A percentile compares a stretch with the other conserved stretches of the same genome.
phyloP scores from a whole-genome alignment of 2,113 vertebrate species.

The Genyomyrus donnyi region DNA sequence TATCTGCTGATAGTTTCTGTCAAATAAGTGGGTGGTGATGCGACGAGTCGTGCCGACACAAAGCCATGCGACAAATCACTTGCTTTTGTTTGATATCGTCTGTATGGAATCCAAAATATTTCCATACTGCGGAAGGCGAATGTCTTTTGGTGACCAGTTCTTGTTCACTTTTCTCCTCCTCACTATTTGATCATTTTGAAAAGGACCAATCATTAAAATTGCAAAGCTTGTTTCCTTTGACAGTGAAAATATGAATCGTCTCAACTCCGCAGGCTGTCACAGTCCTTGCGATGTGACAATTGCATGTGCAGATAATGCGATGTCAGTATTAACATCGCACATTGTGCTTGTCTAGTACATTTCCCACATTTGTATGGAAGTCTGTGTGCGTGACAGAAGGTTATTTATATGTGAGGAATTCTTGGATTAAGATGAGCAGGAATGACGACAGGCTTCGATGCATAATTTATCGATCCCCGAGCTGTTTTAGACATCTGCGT shows the following conservation, averaged over 20 bases:
- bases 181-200: not conserved
- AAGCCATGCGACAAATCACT: not conserved
- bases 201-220: not conserved
- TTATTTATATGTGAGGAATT: conserved; percentile 7
- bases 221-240: not conserved
- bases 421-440: not conserved
- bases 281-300: not conserved
- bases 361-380: not conserved
- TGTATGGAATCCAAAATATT: not conserved
- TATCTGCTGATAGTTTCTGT: not conserved
- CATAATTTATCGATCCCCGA: not conserved
- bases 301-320: not conserved
- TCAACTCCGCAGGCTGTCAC: not conserved
- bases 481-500: not conserved
- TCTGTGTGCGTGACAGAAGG: not conserved
- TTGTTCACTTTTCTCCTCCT: not conserved
- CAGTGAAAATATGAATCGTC: not conserved
- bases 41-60: not conserved
- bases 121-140: not conserved
- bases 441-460: not conserved
- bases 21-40: not conserved
- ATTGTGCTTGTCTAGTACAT: not conserved
- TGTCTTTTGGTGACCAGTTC: not conserved
- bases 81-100: not conserved
- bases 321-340: not conserved